phyloP scores from a whole-genome alignment of 2,888 invertebrate species.

The Zonitis immaculata region DNA sequence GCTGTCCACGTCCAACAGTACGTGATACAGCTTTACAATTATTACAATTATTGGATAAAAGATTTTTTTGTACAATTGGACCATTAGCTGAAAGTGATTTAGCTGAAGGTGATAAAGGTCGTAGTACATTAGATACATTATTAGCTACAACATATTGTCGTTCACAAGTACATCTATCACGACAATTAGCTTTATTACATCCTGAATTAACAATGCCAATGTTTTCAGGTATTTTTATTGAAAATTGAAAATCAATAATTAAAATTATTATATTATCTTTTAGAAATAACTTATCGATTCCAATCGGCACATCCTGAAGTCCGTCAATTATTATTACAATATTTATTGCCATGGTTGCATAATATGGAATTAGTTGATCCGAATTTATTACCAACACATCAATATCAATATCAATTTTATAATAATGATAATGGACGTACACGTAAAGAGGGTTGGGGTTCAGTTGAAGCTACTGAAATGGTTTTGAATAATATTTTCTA shows the following conservation, averaged over 20 bases:
- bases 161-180: conserved; percentile 87
- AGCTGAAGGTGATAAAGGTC: conserved; percentile 56
- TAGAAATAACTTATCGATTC: conserved; percentile 95
- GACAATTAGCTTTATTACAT: conserved; percentile 89
- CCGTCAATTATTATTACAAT: conserved; percentile 83
- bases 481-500: conserved; percentile 98
- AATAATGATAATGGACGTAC: conserved; percentile 57
- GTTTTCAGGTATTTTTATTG: conserved; percentile 93
- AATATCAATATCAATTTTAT: conserved; percentile 72
- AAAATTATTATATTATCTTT: conserved; percentile 12
- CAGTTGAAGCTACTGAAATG: conserved; percentile 99
- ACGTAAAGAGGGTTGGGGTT: conserved; percentile 93
- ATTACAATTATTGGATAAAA: conserved; percentile 86
- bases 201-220: conserved; percentile 99
- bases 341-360: conserved; percentile 94
- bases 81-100: conserved; percentile 68
- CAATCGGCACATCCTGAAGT: conserved; percentile 94
- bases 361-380: conserved; percentile 99
- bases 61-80: conserved; percentile 85
- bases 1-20: conserved; percentile 86
- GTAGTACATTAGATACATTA: conserved; percentile 79
- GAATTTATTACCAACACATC: conserved; percentile 86
- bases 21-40: conserved; percentile 92
- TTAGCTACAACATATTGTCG: conserved; percentile 85
- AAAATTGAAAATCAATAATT: background rate